Base-by-base conservation (phyloP, 2,888 invertebrate genomes). In the Fragum whitleyi region DNA sequence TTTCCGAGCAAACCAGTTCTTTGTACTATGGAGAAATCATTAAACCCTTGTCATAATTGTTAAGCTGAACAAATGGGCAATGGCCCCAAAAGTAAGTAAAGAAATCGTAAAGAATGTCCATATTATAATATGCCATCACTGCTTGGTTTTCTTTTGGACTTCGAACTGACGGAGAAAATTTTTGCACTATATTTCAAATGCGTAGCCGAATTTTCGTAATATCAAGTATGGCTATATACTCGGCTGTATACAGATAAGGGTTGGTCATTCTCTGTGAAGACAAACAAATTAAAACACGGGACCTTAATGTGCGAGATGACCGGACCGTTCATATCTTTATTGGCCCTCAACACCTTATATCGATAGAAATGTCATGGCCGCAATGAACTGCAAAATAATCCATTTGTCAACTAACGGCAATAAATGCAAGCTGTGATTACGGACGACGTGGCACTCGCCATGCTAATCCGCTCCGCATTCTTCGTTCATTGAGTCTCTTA, bases 361-460 rank as follows among this genome's bases (percentile, higher is more conserved):
- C 32, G 69, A 69, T 69, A 26, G 42, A 69, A 39, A 53, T 69
- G 53, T 53, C 69, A 69, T 57, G 21, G 23, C 36, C 5, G 55
- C 55, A 70, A 36, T 70, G 16, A 70, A 65, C 39, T 70, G 53
- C 55, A 62, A 65, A 79, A 65, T 62, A 61, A 71, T 69, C 70
- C 65, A 73, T 81, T 77, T 81, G 76, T 77, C 81, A 81, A 81
- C 70, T 67, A 16, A 21, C 42, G 73, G n/a, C 53, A 55, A 29
- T 77, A 74, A 76, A 81, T 26, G n/a, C 77, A 81, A 81, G 81
- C 81, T 81, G 81, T 74, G 39, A 39, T 42, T 36, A 42, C 65
- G n/a, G 32, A 42, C 32, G 36, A 65, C 65, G 65, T 42, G 65
- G 26, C 65, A 42, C 42, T 65, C 32, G 42, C 23, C 42, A 16